These are phyloP conservation scores for Felis catus DNA, from an alignment of 2,113 vertebrate species.

Conservation along the genomic window F.catus_Fca126_mat1.0 CM031419.1:165181501-165182000, in stretches of 20 bases:
- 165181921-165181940: slow-evolving; percentile 76
- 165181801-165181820: slow-evolving; percentile 66
- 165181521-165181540: background rate
- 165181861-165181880: slow-evolving; percentile 73
- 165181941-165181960: slow-evolving; percentile 73
- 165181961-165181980: slow-evolving; percentile 73
- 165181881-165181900: slow-evolving; percentile 77
- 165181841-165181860: slow-evolving; percentile 73
- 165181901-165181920: slow-evolving; percentile 78
- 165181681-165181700: slow-evolving; percentile 78
- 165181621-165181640: slow-evolving; percentile 78
- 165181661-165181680: slow-evolving; percentile 82
- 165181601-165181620: background rate
- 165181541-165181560: background rate
- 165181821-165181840: slow-evolving; percentile 71
- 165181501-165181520: background rate
- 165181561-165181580: too few species aligned
- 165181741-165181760: slow-evolving; percentile 79
- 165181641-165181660: slow-evolving; percentile 85
- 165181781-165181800: slow-evolving; percentile 71
- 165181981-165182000: slow-evolving; percentile 83
- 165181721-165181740: slow-evolving; percentile 67
- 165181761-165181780: slow-evolving; percentile 63
- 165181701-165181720: slow-evolving; percentile 76
- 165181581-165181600: background rate